These are phyloP conservation scores for Philereme vetulata DNA, from an alignment of 2,888 invertebrate genomes.

Conservation along the genomic window DNA sequence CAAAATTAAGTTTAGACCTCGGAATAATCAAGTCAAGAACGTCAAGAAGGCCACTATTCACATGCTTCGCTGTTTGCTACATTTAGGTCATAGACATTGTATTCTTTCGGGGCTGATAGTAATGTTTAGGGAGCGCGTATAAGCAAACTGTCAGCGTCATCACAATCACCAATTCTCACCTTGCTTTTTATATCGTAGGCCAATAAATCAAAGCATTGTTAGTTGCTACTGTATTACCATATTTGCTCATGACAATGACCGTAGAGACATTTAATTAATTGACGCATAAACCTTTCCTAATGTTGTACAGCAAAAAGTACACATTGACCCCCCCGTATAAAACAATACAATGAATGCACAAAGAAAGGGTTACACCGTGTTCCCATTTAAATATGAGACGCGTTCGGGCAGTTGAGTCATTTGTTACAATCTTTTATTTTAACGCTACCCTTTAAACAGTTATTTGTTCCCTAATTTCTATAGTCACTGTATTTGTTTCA, in stretches of 20 bases:
- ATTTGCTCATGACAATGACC: slow-evolving; percentile 81
- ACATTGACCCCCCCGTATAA: slow-evolving; percentile 80
- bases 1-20: too few relatives aligned
- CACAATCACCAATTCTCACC: slow-evolving; percentile 71
- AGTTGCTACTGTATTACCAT: slow-evolving; percentile 72
- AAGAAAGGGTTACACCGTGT: slow-evolving; percentile 79
- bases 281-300: slow-evolving; percentile 81
- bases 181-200: slow-evolving; percentile 61
- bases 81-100: background rate
- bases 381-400: slow-evolving; percentile 73
- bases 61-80: too few relatives aligned
- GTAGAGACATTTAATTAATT: slow-evolving; percentile 82
- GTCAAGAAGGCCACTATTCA: too few relatives aligned
- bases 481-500: slow-evolving; percentile 34
- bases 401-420: slow-evolving; percentile 72
- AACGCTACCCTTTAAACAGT: slow-evolving; percentile 55
- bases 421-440: slow-evolving; percentile 73
- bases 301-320: slow-evolving; percentile 67
- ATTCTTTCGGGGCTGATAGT: slow-evolving; percentile 20
- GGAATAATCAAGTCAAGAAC: too few relatives aligned
- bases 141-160: slow-evolving; percentile 46
- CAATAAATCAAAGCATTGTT: slow-evolving; percentile 81
- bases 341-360: slow-evolving; percentile 74
- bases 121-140: slow-evolving; percentile 50
- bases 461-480: slow-evolving; percentile 50